Percentiles rank a stretch among this genome's conserved stretches.
phyloP scores from a whole-genome alignment of 2,888 invertebrate genomes.

The Alentia gelatinosa region DNA sequence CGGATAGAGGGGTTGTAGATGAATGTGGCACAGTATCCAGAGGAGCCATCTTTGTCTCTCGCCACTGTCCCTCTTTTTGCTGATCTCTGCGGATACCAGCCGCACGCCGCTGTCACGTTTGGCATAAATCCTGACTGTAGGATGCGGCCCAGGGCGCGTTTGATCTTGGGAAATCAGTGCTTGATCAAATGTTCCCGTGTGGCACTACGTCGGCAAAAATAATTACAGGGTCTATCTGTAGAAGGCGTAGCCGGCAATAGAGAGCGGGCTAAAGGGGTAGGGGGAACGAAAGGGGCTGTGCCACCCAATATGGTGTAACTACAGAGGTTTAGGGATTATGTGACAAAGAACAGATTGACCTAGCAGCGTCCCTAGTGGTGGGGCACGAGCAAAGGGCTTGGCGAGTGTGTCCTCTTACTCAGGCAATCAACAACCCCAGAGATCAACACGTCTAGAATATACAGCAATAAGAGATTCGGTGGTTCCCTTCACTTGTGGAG shows the following conservation, averaged over 20 bases:
- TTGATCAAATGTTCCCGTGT: constrained; percentile 24
- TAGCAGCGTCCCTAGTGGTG: background rate
- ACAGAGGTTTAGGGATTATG: background rate
- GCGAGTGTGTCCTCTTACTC: background rate
- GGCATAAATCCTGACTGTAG: background rate
- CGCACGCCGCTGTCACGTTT: background rate
- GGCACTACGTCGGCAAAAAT: background rate
- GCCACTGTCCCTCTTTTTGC: background rate
- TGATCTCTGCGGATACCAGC: background rate
- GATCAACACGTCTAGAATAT: background rate
- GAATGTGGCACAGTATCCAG: background rate
- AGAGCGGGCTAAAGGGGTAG: no score
- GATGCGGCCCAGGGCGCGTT: background rate
- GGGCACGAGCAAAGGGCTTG: background rate
- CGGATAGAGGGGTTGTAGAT: background rate
- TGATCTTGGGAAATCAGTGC: constrained; percentile 31
- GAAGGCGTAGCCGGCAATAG: no score
- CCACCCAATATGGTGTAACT: constrained; percentile 21
- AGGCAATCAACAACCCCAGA: background rate
- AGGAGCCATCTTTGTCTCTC: background rate
- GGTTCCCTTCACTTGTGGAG: background rate
- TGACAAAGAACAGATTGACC: constrained; percentile 42
- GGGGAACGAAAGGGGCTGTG: background rate
- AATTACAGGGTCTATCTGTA: constrained; percentile 36
- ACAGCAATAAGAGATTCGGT: constrained; percentile 19